Conservation (phyloP, 2,113 vertebrate species). For the Anguilla rostrata region DNA sequence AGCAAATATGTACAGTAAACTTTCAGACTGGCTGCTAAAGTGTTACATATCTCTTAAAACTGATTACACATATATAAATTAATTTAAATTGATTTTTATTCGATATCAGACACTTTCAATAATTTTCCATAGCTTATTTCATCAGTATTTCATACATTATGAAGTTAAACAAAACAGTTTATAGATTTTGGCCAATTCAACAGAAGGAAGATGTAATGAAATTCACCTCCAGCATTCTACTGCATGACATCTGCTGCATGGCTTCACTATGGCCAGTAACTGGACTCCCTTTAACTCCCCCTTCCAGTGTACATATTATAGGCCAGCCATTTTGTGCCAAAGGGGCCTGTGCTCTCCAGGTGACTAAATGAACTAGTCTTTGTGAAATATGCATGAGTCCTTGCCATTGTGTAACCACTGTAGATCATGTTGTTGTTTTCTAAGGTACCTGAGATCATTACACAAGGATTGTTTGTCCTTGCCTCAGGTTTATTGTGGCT, state of each 20-base stretch:
- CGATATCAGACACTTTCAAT: no score
- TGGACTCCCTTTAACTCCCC: not conserved
- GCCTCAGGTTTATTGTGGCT: not conserved
- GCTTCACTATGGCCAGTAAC: not conserved
- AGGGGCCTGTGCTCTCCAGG: not conserved
- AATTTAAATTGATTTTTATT: no score
- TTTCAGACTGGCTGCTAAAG: no score
- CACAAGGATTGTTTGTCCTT: not conserved
- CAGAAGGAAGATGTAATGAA: not conserved
- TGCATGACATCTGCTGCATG: not conserved
- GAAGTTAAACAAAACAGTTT: no score
- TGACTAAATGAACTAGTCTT: constrained; percentile 5
- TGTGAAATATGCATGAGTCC: constrained; percentile 14
- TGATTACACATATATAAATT: no score
- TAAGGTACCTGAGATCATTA: not conserved
- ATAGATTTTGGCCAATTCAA: no score
- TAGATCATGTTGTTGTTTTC: not conserved
- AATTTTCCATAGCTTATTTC: no score
- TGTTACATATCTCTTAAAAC: no score
- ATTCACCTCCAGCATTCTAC: not conserved
- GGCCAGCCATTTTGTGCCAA: not conserved
- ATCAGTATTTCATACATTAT: no score
- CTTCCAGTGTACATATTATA: not conserved
- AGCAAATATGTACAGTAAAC: no score
- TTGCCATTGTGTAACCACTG: not conserved